Conservation (phyloP, 2,797 vertebrate species). For the Propithecus deckenii region DNA sequence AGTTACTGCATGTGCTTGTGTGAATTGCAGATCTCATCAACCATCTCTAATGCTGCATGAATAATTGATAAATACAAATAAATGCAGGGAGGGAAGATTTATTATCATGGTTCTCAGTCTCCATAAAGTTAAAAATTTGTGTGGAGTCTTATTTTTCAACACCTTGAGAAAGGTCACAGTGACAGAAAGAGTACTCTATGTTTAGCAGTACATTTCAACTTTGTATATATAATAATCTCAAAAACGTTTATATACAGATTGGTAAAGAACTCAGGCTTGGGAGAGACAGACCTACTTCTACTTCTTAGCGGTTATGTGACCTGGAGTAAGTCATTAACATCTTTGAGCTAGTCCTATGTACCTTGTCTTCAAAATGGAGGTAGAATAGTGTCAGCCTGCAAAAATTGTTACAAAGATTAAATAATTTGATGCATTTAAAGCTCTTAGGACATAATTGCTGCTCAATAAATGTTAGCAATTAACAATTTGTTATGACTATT, state of each 20-base stretch:
- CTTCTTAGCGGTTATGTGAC: neutral
- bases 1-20: neutral
- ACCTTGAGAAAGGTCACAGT: neutral
- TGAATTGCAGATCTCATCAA: neutral
- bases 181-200: neutral
- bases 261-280: neutral
- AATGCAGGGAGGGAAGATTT: neutral
- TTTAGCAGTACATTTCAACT: neutral
- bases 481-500: neutral
- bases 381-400: neutral
- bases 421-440: neutral
- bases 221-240: neutral
- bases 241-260: neutral
- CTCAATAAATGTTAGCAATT: neutral
- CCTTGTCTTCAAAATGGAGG: neutral
- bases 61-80: slow-evolving; percentile 55
- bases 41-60: neutral
- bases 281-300: too few species aligned
- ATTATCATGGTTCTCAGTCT: neutral
- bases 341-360: neutral
- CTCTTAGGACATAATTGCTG: neutral
- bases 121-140: slow-evolving; percentile 20
- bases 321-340: neutral
- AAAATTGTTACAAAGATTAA: neutral
- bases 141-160: neutral